A percentile compares a stretch with the other conserved stretches of the same genome.
These are phyloP conservation scores for Apogon hyalosoma DNA, from an alignment of 2,797 vertebrate species.

Conservation along the genomic window DNA sequence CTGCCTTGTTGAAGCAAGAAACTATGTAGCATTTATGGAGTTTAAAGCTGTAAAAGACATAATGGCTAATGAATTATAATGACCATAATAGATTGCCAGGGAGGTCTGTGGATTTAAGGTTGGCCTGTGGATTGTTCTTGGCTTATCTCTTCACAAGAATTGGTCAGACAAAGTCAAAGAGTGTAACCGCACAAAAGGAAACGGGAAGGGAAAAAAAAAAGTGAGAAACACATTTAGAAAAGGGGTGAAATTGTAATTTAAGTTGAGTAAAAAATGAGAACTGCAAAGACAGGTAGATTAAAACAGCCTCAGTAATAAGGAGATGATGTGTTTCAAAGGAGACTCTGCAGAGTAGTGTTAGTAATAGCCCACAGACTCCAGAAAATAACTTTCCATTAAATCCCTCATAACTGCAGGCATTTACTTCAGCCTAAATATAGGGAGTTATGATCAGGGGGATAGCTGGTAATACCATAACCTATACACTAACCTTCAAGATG, in stretches of 20 bases:
- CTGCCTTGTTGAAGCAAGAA: slow-evolving; percentile 5
- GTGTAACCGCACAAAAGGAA: slow-evolving; percentile 36
- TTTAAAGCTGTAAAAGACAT: neutral
- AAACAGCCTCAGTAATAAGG: slow-evolving; percentile 6
- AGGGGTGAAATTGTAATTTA: slow-evolving; percentile 19
- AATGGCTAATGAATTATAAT: neutral
- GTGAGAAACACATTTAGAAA: slow-evolving; percentile 6
- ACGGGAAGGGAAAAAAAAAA: neutral
- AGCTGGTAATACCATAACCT: slow-evolving; percentile 35
- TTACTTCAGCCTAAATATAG: slow-evolving; percentile 13
- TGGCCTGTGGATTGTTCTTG: slow-evolving; percentile 22
- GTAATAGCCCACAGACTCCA: slow-evolving; percentile 24
- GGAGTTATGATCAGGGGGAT: slow-evolving; percentile 27
- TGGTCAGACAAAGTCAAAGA: slow-evolving; percentile 47
- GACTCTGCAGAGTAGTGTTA: slow-evolving; percentile 31
- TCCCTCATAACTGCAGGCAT: slow-evolving; percentile 22
- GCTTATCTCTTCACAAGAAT: slow-evolving; percentile 54
- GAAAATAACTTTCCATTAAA: slow-evolving; percentile 41
- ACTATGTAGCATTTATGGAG: no score
- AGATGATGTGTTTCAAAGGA: slow-evolving; percentile 23
- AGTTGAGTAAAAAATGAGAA: slow-evolving; percentile 28
- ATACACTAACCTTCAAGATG: slow-evolving; percentile 41
- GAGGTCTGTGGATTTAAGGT: slow-evolving; percentile 42
- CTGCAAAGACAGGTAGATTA: slow-evolving; percentile 32
- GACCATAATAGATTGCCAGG: slow-evolving; percentile 8